Base-by-base conservation (phyloP, 2,113 vertebrate genomes). In the Mus pahari region DNA sequence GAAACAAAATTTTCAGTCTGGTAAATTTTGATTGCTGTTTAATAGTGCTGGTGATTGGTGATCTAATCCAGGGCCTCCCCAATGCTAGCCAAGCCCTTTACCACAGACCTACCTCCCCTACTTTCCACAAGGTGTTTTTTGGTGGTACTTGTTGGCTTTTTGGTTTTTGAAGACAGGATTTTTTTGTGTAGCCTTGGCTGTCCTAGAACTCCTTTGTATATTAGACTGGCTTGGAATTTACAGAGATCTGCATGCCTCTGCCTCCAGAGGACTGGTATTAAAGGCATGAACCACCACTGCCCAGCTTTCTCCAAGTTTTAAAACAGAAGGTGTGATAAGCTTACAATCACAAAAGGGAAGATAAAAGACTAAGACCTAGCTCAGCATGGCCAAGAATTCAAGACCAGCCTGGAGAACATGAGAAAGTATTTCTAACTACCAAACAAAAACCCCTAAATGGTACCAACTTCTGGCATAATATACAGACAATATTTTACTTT, bases 1-100 rank as follows among this genome's bases (percentile, higher is more conserved):
- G 50, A 97, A 87, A 97, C 88, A 98, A 58, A 97, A 95, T 84
- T n/a, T 93, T 94, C 33, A 90, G 81, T 92, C 66, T 94, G 64
- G 22, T 87, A 33, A 91, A 92, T 66, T 90, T 79, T 95, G 55
- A 26, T 20, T 50, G 58, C 8, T 22, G 33, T 19, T 66, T n/a
- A 33, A 84, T 22, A 1, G 36, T 45, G 20, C 8, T 77, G 6
- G 22, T 33, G 58, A 74, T 10, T 86, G 14, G 22, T 33, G 45
- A 83, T 28, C 8, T 5, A 66, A 73, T 71, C 58, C 68, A 55
- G 26, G 28, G 10, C 79, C 60, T 58, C 68, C 24, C 7, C 17
- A 60, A 45, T 13, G 31, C n/a, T 45, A 58, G 50, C 50, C 36
- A 55, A 79, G 28, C 5, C 14, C 14, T 68, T 39, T 68, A 68